A percentile compares a stretch with the other conserved stretches of the same genome.
phyloP scores from a whole-genome alignment of 1,140 invertebrate species.

The Pteromalus puparum region DNA sequence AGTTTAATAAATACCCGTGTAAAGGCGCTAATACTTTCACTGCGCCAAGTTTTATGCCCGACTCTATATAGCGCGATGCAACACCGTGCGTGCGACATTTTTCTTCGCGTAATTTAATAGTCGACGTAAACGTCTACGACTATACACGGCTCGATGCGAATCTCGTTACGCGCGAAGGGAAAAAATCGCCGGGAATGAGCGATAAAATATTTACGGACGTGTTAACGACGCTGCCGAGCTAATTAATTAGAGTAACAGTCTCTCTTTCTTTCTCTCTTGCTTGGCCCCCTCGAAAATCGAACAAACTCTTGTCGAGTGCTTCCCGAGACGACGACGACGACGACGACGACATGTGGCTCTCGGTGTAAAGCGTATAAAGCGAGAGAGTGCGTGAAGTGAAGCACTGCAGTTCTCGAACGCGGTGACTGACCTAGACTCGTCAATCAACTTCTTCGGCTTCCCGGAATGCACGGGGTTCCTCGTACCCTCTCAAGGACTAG shows the following conservation, averaged over 20 bases:
- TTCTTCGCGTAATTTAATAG: background rate
- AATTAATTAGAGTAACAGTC: background rate
- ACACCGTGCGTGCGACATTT: background rate
- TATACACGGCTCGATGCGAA: background rate
- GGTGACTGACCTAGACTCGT: conserved; percentile 49
- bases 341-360: conserved; percentile 12
- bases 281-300: background rate
- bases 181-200: background rate
- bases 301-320: background rate
- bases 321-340: background rate
- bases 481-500: conserved; percentile 46
- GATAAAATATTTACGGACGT: background rate
- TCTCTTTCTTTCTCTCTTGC: no score
- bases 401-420: conserved; percentile 3
- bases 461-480: conserved; percentile 32
- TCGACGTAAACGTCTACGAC: background rate
- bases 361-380: background rate
- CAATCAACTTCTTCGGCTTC: conserved; percentile 49
- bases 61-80: no score
- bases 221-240: background rate
- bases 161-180: background rate
- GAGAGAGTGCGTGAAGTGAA: background rate
- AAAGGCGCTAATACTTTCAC: background rate
- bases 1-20: background rate
- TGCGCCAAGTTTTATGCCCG: no score